Conservation (phyloP, 2,797 vertebrate species). For the Halcyon leucocephala region DNA sequence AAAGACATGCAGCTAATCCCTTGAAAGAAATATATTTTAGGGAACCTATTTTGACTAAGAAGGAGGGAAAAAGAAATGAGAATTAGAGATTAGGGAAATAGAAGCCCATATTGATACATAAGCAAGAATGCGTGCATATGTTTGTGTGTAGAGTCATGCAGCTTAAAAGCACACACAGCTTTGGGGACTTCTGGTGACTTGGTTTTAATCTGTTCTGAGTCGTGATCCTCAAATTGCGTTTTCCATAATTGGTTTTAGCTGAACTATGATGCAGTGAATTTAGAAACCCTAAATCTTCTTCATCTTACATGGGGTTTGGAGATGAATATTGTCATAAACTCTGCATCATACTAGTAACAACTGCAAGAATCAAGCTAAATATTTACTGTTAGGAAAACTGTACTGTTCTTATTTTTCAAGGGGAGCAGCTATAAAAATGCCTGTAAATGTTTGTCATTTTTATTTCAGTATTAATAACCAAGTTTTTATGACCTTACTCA, state of each 20-base stretch:
- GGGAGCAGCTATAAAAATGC: neutral
- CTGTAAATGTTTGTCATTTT: conserved; percentile 35
- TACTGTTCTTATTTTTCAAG: neutral
- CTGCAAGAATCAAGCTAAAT: neutral
- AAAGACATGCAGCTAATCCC: neutral
- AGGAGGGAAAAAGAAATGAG: neutral
- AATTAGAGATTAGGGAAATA: neutral
- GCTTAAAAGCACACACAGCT: neutral
- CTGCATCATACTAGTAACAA: neutral
- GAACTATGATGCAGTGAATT: neutral
- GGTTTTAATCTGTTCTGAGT: conserved; percentile 37
- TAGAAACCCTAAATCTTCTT: conserved; percentile 27
- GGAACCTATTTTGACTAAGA: neutral
- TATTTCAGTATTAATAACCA: conserved; percentile 42
- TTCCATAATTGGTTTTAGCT: conserved; percentile 12
- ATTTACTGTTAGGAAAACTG: neutral
- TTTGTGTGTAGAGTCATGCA: neutral
- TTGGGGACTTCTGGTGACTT: neutral
- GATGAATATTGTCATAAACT: neutral
- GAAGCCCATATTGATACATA: neutral
- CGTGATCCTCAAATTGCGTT: neutral
- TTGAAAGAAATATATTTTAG: neutral
- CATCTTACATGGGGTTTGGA: neutral
- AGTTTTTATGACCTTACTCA: conserved; percentile 28
- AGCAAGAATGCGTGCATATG: neutral